A percentile compares a stretch with the other conserved stretches of the same genome.
phyloP scores from a whole-genome alignment of 2,797 vertebrate genomes.

The Takifugu ocellatus region DNA sequence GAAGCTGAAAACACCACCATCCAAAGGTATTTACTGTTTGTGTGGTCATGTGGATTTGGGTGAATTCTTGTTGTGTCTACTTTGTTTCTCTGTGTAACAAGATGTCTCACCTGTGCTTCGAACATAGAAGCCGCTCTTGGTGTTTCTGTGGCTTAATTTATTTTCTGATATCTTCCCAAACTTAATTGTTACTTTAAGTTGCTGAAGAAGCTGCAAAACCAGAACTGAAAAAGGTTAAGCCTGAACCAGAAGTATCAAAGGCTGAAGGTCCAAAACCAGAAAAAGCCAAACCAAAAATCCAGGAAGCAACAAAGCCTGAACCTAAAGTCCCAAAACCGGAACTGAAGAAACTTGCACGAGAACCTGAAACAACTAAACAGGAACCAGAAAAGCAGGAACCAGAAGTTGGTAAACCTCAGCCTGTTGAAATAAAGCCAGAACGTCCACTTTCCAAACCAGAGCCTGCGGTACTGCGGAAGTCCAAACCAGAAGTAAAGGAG shows the following conservation, averaged over 20 bases:
- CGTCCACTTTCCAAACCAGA: slow-evolving; percentile 19
- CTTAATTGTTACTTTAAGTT: slow-evolving; percentile 78
- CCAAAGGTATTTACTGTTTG: slow-evolving; percentile 80
- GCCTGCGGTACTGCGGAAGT: slow-evolving; percentile 6
- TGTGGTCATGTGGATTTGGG: slow-evolving; percentile 18
- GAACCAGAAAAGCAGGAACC: slow-evolving; percentile 37
- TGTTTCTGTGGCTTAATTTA: slow-evolving; percentile 23
- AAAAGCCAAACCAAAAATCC: slow-evolving; percentile 23
- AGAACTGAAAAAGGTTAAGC: slow-evolving; percentile 57
- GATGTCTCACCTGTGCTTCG: slow-evolving; percentile 51
- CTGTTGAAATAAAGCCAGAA: slow-evolving; percentile 11
- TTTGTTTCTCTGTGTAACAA: slow-evolving; percentile 21
- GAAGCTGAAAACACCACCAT: slow-evolving; percentile 69
- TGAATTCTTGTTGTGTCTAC: slow-evolving; percentile 6
- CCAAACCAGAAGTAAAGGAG: slow-evolving; percentile 3
- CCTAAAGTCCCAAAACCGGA: slow-evolving; percentile 22
- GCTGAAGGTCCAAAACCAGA: slow-evolving; percentile 27
- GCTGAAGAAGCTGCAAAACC: slow-evolving; percentile 75
- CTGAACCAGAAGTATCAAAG: slow-evolving; percentile 24
- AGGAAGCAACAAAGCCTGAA: slow-evolving; percentile 7
- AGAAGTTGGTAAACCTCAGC: slow-evolving; percentile 30
- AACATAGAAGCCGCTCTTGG: slow-evolving; percentile 52
- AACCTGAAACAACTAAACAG: slow-evolving; percentile 33
- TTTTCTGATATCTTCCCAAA: slow-evolving; percentile 43
- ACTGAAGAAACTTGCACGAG: slow-evolving; percentile 18